Conservation (phyloP, 1,140 invertebrate genomes). For the Anadara kagoshimensis region DNA sequence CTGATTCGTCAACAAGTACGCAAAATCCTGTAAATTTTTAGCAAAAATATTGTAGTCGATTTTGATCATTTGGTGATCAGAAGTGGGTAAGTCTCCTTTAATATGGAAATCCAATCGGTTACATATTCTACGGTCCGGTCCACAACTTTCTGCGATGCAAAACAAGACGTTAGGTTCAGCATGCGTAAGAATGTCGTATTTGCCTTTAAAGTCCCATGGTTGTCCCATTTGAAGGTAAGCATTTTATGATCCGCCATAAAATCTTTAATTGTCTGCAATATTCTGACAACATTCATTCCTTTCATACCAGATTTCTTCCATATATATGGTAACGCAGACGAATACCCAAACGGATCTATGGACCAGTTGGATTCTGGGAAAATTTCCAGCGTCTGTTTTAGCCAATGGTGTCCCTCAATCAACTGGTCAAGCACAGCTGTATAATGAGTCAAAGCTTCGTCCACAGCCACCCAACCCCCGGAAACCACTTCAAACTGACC, state of each 20-base stretch:
- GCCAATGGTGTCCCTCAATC: slow-evolving; percentile 95
- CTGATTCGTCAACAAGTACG: slow-evolving; percentile 90
- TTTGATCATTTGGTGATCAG: slow-evolving; percentile 85
- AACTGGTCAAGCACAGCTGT: slow-evolving; percentile 96
- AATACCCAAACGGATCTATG: slow-evolving; percentile 94
- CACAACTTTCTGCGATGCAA: slow-evolving; percentile 98
- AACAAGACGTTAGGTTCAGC: slow-evolving; percentile 99
- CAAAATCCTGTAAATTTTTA: slow-evolving; percentile 87
- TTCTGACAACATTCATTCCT: slow-evolving; percentile 92
- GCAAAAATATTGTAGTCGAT: slow-evolving; percentile 84
- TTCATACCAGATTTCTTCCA: slow-evolving; percentile 88
- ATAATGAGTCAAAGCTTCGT: slow-evolving; percentile 95
- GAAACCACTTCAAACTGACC: slow-evolving; percentile 94
- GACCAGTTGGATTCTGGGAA: slow-evolving; percentile 84
- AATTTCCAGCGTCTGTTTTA: slow-evolving; percentile 85
- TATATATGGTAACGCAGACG: slow-evolving; percentile 91
- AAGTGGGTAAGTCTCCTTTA: slow-evolving; percentile 76
- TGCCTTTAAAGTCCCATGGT: slow-evolving; percentile 81
- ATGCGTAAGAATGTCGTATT: slow-evolving; percentile 93
- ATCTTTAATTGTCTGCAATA: slow-evolving; percentile 97
- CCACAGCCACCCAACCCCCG: slow-evolving; percentile 98
- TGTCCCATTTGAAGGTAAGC: slow-evolving; percentile 96
- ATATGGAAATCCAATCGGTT: slow-evolving; percentile 97
- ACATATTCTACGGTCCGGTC: slow-evolving; percentile 96
- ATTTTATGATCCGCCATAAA: slow-evolving; percentile 86